Evolutionary conservation across 2,797 vertebrate genomes (phyloP), one percentile per base, ranked within the genome.

Genomic region (Etheostoma perlongum): DNA sequence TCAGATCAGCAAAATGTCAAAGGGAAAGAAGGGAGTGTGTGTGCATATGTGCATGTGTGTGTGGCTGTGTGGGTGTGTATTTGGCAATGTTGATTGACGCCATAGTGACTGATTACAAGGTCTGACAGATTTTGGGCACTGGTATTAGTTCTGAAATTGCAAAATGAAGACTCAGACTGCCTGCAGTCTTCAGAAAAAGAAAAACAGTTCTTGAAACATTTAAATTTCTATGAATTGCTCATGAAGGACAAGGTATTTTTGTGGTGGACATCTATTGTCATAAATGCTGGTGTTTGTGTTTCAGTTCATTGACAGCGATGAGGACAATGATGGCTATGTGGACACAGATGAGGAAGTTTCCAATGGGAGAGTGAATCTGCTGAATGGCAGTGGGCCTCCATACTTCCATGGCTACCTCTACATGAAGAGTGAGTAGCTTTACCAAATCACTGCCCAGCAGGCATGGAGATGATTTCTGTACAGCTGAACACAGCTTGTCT

Each of bases 321-420:
- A 98, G 78, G 97, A 98, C 80, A 95, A 94, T 4, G 97, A 98
- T 18, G 95, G 95, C 83, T 96, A 96, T 14, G 96, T 97, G 87
- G 97, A 98, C 91, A 97, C 97, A n/a, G 97, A 98, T 72, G 97
- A 98, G 90, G 97, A 98, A 79, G 92, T 97, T 62, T 97, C 96
- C 81, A 96, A 95, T 1, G 95, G 95, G 9, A 95, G 96, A 72
- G 91, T 96, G 75, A 95, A 94, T 61, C 72, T 96, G 42, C 94
- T 97, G 83, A 97, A 96, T 18, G 96, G 97, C 78, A 94, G 92
- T 1, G 96, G 96, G 66, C 96, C 97, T 3, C 96, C 96, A 0
- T 98, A 98, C 93, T 98, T 98, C 92, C 97, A 98, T 72, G 97
- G 97, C 84, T 98, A 97, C 89, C 96, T 98, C 76, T 97, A 97